phyloP scores from a whole-genome alignment of 2,113 vertebrate genomes.

The Cnemophilus loriae region DNA sequence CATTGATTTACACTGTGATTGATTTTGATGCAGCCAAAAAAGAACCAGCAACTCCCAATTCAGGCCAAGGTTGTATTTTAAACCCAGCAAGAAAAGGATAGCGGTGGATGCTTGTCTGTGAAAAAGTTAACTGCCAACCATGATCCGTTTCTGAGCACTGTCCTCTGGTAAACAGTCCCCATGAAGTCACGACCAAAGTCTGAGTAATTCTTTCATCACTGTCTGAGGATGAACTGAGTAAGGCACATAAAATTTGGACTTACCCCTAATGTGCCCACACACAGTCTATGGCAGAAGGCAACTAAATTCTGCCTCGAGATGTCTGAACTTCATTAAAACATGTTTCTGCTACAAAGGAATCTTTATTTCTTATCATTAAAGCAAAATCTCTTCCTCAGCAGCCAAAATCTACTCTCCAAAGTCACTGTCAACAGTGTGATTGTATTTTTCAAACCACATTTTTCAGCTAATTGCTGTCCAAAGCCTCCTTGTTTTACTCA shows the following conservation, averaged over 20 bases:
- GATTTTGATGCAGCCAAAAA: not conserved
- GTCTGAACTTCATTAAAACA: not conserved
- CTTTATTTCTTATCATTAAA: constrained; percentile 14
- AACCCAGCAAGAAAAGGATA: not conserved
- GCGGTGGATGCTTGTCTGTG: not conserved
- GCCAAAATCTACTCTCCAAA: not conserved
- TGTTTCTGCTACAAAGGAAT: not conserved
- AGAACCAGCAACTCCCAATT: not conserved
- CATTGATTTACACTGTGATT: not conserved
- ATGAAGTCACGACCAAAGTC: constrained; percentile 18
- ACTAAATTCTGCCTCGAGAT: not conserved
- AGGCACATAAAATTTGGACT: constrained; percentile 14
- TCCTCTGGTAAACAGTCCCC: not conserved
- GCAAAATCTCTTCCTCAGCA: not conserved
- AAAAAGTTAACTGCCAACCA: not conserved
- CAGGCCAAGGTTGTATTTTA: not conserved
- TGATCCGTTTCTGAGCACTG: not conserved
- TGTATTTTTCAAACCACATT: not conserved
- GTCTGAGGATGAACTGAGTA: constrained; percentile 26
- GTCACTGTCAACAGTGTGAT: constrained; percentile 9
- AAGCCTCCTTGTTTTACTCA: constrained; percentile 40
- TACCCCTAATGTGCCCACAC: not conserved
- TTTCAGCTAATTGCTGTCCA: constrained; percentile 36
- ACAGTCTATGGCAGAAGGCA: not conserved
- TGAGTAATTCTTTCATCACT: constrained; percentile 39